Percentiles rank a stretch among this genome's conserved stretches.
These are phyloP conservation scores for Graphium colonna DNA, from an alignment of 2,888 invertebrate genomes.

Conservation along the genomic window DNA sequence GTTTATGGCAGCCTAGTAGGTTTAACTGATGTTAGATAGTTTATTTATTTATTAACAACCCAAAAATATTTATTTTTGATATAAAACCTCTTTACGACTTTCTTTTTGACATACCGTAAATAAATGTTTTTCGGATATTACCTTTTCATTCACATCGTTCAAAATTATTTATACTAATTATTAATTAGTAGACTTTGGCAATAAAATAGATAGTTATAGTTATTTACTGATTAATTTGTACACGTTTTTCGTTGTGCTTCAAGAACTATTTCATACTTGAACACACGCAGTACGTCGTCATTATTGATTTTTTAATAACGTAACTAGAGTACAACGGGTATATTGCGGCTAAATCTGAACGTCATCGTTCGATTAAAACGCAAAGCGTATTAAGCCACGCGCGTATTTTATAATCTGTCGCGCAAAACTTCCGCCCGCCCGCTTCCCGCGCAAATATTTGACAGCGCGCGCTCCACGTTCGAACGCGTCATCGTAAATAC, in stretches of 20 bases:
- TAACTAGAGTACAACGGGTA: constrained; percentile 4
- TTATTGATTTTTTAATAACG: constrained; percentile 5
- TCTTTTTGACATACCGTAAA: too few relatives aligned
- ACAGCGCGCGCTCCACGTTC: constrained; percentile 11
- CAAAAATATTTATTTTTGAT: too few relatives aligned
- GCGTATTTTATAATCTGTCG: constrained; percentile 21
- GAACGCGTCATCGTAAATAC: constrained; percentile 14
- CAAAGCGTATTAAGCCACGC: constrained; percentile 18
- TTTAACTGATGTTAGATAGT: constrained; percentile 18
- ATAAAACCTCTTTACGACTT: too few relatives aligned
- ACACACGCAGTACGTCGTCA: not conserved
- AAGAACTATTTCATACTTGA: not conserved
- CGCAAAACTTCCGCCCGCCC: constrained; percentile 15
- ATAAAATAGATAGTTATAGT: too few relatives aligned
- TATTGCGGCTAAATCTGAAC: constrained; percentile 14
- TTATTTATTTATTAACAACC: not conserved
- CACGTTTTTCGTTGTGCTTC: too few relatives aligned
- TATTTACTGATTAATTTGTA: too few relatives aligned
- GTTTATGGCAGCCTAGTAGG: constrained; percentile 10
- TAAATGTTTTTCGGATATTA: too few relatives aligned
- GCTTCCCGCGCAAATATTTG: constrained; percentile 24
- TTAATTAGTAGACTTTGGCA: not conserved
- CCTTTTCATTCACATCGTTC: not conserved
- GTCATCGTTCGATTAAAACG: constrained; percentile 5
- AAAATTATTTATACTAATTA: not conserved